Evolutionary conservation across 2,797 vertebrate species (phyloP).

Genomic region (Helicolenus hilgendorfi): DNA sequence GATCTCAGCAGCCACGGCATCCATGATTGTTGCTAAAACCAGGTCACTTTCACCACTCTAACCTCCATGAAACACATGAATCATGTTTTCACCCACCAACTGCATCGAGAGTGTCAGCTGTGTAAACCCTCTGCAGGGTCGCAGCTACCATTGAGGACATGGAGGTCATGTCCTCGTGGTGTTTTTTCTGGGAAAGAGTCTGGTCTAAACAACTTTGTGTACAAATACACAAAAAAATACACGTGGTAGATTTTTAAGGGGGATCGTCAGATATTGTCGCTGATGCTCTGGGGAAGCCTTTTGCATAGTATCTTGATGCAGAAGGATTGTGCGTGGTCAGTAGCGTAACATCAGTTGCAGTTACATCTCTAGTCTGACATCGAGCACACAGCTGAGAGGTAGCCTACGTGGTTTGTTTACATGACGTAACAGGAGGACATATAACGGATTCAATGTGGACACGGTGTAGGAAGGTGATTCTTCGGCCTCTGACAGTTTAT

Average conservation of each 20-base stretch:
- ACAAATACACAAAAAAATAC: neutral
- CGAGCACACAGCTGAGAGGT: too few species aligned
- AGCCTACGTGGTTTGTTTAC: too few species aligned
- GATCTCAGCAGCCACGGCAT: neutral
- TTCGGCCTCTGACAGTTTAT: too few species aligned
- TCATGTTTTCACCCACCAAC: neutral
- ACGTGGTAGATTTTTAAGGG: neutral
- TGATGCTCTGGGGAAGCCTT: too few species aligned
- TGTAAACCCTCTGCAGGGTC: slow-evolving; percentile 1
- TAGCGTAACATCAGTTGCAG: too few species aligned
- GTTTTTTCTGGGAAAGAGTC: neutral
- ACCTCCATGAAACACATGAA: slow-evolving; percentile 3
- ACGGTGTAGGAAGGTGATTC: too few species aligned
- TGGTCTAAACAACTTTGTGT: neutral
- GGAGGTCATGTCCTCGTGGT: neutral
- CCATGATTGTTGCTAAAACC: neutral
- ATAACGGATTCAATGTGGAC: too few species aligned
- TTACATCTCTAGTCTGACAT: too few species aligned
- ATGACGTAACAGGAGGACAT: too few species aligned
- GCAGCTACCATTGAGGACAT: neutral
- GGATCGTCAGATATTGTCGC: neutral
- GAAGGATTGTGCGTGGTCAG: neutral
- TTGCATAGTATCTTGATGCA: neutral
- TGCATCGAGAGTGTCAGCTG: neutral
- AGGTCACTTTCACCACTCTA: neutral